Base-by-base conservation (phyloP, 1,140 invertebrate species). In the Drosophila biarmipes region DNA sequence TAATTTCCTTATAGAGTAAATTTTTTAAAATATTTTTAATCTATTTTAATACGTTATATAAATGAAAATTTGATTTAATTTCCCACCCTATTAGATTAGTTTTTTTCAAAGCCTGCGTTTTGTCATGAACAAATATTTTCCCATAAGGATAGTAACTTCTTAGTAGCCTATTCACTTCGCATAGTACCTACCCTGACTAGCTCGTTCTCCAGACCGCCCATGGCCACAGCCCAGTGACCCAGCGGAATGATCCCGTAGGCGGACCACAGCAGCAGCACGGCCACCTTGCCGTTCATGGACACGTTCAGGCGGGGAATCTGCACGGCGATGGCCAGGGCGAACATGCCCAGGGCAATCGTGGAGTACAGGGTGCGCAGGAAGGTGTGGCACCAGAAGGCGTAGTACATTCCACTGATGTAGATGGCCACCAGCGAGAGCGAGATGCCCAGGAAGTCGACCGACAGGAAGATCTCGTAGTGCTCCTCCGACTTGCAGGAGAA, bases 371-470 rank as follows among this genome's bases (percentile, higher is more conserved):
- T 94, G 73, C 96, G 94, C 82, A 97, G 94, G 52, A 95, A 95
- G 97, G 74, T 95, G 87, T 98, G 95, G 93, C 98, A 99, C 96
- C 98, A 99, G 93, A 99, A 99, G 2, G 97, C 98, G 91, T 98
- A 99, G 92, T 99, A 98, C 73, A 99, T 97, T 52, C 98, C 98
- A 15, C 97, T 98, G 56, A 98, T 95, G 92, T 99, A 99, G 90
- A 99, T 98, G 21, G 97, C 98, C 53, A 98, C 94, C 53, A 99
- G 93, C 15, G 97, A 98, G 3, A 98, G 93, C 17, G 97, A 97
- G 45, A 99, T 98, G 12, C 98, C 98, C 81, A 98, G 96, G 37
- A 99, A 94, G 92, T 99, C 98, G 78, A 97, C 96, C 52, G 96
- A 96, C 6, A 99, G 93, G 93, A 98, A 99, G 71, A 95, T 95